Percentiles rank a stretch among this genome's conserved stretches.
Evolutionary conservation across 2,797 vertebrate species (phyloP).

Genomic region (Lepilemur septentrionalis): DNA sequence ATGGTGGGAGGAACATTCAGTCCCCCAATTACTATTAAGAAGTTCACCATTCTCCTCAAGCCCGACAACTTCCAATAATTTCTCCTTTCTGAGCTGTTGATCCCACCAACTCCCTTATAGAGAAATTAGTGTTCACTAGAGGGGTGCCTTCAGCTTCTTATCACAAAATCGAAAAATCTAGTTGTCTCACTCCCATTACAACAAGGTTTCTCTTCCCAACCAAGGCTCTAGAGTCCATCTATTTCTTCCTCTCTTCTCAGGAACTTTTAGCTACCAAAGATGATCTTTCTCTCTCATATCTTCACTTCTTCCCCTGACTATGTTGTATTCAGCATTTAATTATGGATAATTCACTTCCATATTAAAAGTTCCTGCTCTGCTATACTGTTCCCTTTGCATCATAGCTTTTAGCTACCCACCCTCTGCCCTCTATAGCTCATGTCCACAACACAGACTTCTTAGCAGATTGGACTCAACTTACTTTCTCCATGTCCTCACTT

Average conservation of each 20-base stretch:
- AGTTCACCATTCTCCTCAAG: background rate
- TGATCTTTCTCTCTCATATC: background rate
- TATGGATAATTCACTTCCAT: background rate
- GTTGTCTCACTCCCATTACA: background rate
- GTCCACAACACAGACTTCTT: background rate
- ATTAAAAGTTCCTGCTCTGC: background rate
- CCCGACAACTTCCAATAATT: background rate
- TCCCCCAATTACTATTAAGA: background rate
- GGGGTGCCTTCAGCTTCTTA: background rate
- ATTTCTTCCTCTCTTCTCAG: background rate
- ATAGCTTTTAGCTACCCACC: background rate
- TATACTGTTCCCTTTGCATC: background rate
- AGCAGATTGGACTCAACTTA: background rate
- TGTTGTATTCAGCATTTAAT: background rate
- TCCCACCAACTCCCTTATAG: background rate
- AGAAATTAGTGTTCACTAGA: background rate
- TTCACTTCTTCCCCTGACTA: background rate
- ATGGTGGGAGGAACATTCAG: background rate
- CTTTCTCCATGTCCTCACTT: background rate
- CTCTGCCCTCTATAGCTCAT: no score
- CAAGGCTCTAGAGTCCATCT: background rate
- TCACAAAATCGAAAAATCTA: background rate
- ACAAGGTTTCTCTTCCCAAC: background rate
- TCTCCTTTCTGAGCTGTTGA: background rate
- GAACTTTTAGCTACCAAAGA: background rate